Conservation (phyloP, 1,140 invertebrate species). For the Hydropsyche tenuis region DNA sequence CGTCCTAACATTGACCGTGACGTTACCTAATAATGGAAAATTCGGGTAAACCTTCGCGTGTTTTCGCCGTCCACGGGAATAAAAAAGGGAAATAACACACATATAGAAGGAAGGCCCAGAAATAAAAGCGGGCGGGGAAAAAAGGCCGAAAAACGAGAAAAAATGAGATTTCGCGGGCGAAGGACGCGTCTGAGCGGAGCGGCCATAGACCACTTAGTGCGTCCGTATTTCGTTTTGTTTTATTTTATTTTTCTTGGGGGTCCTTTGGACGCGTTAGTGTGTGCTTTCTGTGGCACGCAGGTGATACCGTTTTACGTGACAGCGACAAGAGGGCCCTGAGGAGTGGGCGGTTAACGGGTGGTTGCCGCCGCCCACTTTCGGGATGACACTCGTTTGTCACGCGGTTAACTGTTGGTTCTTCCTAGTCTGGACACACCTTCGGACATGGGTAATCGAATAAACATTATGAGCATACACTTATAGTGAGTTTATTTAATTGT, state of each 20-base stretch:
- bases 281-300: constrained; percentile 33
- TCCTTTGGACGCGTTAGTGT: constrained; percentile 33
- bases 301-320: constrained; percentile 40
- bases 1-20: constrained; percentile 23
- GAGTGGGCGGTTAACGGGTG: neutral
- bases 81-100: no score
- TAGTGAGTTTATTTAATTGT: no score
- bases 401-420: constrained; percentile 32
- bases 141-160: constrained; percentile 6
- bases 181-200: constrained; percentile 7
- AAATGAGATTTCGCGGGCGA: constrained; percentile 33
- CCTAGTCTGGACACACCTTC: neutral
- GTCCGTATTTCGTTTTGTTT: constrained; percentile 3
- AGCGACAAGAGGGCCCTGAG: constrained; percentile 13
- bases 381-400: constrained; percentile 38
- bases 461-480: no score
- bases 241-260: constrained; percentile 2
- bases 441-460: neutral
- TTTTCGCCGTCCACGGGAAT: neutral
- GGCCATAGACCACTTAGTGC: constrained; percentile 23
- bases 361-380: neutral
- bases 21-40: constrained; percentile 42
- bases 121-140: constrained; percentile 15
- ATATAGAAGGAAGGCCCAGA: neutral
- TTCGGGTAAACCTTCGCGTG: constrained; percentile 34